A percentile compares a stretch with the other conserved stretches of the same genome.
Evolutionary conservation across 2,888 invertebrate genomes (phyloP).

Genomic region (Trachelus tabidus): DNA sequence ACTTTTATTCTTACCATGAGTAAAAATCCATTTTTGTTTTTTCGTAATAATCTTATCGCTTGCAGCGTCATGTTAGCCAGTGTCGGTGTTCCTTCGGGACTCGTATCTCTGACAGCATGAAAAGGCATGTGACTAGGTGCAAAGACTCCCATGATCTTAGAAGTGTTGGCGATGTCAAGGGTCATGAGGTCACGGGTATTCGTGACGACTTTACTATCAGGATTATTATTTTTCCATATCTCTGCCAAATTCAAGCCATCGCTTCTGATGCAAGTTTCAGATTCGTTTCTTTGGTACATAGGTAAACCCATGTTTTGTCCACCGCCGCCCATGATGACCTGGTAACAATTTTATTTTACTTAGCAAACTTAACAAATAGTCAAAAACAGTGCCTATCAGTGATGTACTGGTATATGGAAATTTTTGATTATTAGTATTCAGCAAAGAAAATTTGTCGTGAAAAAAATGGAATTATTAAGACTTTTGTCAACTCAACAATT

Average conservation of each 20-base stretch:
- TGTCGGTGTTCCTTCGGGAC: slow-evolving; percentile 67
- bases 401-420: too few species aligned
- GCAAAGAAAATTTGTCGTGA: neutral
- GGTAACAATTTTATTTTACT: neutral
- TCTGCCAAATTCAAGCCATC: slow-evolving; percentile 71
- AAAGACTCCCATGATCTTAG: slow-evolving; percentile 70
- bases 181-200: slow-evolving; percentile 62
- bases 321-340: slow-evolving; percentile 75
- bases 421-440: neutral
- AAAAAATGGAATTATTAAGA: too few species aligned
- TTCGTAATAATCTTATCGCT: slow-evolving; percentile 69
- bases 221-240: slow-evolving; percentile 68
- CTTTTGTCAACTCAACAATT: too few species aligned
- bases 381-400: too few species aligned
- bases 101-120: slow-evolving; percentile 65
- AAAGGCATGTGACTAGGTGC: slow-evolving; percentile 71
- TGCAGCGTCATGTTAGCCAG: slow-evolving; percentile 72
- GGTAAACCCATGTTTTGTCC: slow-evolving; percentile 66
- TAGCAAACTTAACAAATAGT: neutral
- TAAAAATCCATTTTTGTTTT: slow-evolving; percentile 68
- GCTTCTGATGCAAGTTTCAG: slow-evolving; percentile 65
- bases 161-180: slow-evolving; percentile 62
- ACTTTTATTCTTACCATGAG: slow-evolving; percentile 63
- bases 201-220: slow-evolving; percentile 61
- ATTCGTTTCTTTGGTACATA: slow-evolving; percentile 43